Conservation (phyloP, 2,113 vertebrate species). For the Notothenia rossii region DNA sequence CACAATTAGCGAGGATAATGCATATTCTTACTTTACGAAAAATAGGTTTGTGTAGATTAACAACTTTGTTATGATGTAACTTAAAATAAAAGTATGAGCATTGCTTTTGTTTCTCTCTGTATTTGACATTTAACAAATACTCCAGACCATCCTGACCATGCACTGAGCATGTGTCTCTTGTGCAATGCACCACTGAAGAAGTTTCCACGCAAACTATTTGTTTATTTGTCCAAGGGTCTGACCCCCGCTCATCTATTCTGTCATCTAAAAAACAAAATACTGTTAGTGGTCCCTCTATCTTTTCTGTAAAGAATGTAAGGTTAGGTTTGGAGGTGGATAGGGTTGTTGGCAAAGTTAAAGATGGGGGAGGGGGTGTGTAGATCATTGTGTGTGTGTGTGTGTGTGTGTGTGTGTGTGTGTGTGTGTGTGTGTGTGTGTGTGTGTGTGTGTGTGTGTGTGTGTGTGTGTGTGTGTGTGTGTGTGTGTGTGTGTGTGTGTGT, state of each 20-base stretch:
- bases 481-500: conserved; percentile 6
- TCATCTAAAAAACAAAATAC: conserved; percentile 55
- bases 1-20: neutral
- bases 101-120: conserved; percentile 27
- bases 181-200: conserved; percentile 33
- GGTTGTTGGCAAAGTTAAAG: conserved; percentile 36
- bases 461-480: neutral
- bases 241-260: conserved; percentile 43
- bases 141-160: conserved; percentile 2
- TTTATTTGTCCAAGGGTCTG: conserved; percentile 44
- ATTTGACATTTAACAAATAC: conserved; percentile 52
- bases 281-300: conserved; percentile 2
- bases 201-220: conserved; percentile 53
- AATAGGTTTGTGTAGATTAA: neutral
- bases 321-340: conserved; percentile 59
- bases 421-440: conserved; percentile 2
- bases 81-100: conserved; percentile 3
- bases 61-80: conserved; percentile 38
- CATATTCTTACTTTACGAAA: neutral
- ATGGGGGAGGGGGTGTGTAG: conserved; percentile 37
- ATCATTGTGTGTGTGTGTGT: neutral
- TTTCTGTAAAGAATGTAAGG: conserved; percentile 31
- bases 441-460: conserved; percentile 3
- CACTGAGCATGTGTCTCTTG: conserved; percentile 6
- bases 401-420: neutral